Conservation (phyloP, 2,113 vertebrate genomes). For the Elephas maximus region DNA sequence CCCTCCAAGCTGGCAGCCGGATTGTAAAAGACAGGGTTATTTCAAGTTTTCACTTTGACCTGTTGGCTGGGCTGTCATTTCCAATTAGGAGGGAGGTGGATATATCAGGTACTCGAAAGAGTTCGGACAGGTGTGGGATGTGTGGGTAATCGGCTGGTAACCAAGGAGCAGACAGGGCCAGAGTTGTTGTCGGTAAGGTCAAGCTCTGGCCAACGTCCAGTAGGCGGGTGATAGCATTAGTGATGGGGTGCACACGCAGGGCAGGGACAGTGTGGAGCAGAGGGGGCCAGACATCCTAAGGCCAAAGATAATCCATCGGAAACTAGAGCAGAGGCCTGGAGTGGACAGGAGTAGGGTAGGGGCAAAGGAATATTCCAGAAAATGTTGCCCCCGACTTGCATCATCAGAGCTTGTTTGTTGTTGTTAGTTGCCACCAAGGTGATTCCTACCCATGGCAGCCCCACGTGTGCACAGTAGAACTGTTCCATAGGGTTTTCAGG, state of each 20-base stretch:
- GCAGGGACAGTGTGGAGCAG: background rate
- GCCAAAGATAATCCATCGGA: no score
- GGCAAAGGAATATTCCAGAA: rapidly evolving
- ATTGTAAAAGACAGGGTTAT: background rate
- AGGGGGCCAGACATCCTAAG: background rate
- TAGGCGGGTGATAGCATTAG: no score
- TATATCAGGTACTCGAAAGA: no score
- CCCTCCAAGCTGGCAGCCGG: rapidly evolving
- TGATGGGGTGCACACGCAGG: rapidly evolving
- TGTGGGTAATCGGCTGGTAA: rapidly evolving
- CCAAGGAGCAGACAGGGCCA: background rate
- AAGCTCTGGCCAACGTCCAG: no score
- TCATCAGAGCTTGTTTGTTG: no score
- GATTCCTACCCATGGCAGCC: no score
- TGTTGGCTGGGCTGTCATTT: rapidly evolving
- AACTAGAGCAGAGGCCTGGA: background rate
- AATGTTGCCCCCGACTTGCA: rapidly evolving
- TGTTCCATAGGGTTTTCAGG: background rate
- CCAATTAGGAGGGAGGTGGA: background rate
- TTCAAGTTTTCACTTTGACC: background rate
- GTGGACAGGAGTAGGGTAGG: background rate
- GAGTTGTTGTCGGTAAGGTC: background rate
- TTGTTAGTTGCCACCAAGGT: no score
- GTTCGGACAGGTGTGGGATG: rapidly evolving
- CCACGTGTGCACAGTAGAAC: no score